Conservation (phyloP, 2,113 vertebrate genomes). For the Channa maculata region DNA sequence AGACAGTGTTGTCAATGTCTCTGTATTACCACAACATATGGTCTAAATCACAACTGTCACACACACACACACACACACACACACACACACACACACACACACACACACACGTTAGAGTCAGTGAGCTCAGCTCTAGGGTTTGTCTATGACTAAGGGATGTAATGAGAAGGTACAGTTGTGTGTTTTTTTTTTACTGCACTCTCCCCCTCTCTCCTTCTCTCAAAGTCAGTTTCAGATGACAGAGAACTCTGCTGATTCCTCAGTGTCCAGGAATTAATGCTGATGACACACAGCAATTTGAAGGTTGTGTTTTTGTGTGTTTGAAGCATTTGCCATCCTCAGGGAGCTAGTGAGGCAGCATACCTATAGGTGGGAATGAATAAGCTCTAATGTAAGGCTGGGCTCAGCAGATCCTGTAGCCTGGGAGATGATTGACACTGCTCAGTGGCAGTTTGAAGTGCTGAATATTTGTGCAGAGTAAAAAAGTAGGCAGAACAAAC, state of each 20-base stretch:
- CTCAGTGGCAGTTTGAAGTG: conserved; percentile 44
- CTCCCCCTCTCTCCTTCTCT: conserved; percentile 34
- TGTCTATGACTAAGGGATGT: conserved; percentile 72
- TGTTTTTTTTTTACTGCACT: conserved; percentile 64
- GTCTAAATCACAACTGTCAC: background rate
- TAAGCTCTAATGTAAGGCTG: conserved; percentile 47
- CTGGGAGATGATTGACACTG: conserved; percentile 47
- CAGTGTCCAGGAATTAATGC: conserved; percentile 71
- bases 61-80: background rate
- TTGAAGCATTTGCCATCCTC: conserved; percentile 45
- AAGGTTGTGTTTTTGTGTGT: conserved; percentile 69
- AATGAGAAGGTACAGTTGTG: conserved; percentile 67
- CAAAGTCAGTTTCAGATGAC: conserved; percentile 73
- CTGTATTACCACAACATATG: conserved; percentile 9
- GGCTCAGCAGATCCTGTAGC: conserved; percentile 63
- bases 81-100: background rate
- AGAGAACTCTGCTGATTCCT: conserved; percentile 74
- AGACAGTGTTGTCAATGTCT: background rate
- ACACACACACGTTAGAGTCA: background rate
- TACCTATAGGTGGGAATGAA: conserved; percentile 62
- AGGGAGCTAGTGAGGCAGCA: conserved; percentile 45
- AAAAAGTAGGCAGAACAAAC: background rate
- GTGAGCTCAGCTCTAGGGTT: conserved; percentile 60
- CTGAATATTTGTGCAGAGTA: conserved; percentile 46
- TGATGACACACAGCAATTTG: conserved; percentile 70